Conservation (phyloP, 2,113 vertebrate genomes). For the Sarotherodon lohbergeri region DNA sequence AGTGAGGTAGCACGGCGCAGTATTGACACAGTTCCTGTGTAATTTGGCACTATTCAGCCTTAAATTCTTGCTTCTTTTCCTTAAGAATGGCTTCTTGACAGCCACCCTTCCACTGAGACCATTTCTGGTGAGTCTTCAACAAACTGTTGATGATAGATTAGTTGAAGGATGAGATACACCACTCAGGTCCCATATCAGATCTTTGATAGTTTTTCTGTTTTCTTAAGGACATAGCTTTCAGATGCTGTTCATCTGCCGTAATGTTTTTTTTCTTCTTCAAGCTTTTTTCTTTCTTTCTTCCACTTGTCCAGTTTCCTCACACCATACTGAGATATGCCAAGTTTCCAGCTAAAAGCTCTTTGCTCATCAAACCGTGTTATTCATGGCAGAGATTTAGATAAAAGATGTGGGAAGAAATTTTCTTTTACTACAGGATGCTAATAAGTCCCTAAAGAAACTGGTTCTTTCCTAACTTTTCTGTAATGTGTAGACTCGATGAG, state of each 20-base stretch:
- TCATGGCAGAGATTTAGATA: accelerated
- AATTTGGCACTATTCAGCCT: background rate
- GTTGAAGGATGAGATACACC: background rate
- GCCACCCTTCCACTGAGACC: background rate
- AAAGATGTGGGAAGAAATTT: accelerated
- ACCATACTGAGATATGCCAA: background rate
- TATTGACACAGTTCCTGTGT: background rate
- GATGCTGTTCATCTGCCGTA: background rate
- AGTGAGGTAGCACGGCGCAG: background rate
- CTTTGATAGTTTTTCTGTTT: background rate
- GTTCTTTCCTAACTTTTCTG: background rate
- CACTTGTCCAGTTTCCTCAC: background rate
- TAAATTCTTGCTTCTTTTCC: background rate
- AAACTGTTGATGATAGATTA: background rate
- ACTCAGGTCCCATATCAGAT: background rate
- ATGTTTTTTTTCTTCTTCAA: background rate
- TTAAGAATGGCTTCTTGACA: background rate
- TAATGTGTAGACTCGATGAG: background rate
- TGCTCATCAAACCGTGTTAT: background rate
- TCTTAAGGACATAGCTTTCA: background rate
- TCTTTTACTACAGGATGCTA: background rate
- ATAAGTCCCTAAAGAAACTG: background rate
- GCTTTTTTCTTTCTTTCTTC: background rate
- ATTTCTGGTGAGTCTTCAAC: background rate
- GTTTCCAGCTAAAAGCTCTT: background rate